phyloP scores from a whole-genome alignment of 2,797 vertebrate species.

The Sardinella longiceps region DNA sequence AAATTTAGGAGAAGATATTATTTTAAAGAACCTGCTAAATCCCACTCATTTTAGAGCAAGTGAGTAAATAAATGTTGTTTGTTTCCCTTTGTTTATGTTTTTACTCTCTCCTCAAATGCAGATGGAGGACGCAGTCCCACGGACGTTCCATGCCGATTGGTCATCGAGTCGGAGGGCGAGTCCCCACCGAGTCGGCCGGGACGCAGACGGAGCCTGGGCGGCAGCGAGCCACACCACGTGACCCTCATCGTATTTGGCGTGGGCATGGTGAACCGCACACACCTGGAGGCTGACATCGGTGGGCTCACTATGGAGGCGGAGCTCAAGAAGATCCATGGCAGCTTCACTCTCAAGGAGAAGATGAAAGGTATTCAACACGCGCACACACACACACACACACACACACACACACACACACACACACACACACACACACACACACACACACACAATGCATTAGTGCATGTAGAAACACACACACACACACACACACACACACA shows the following conservation, averaged over 20 bases:
- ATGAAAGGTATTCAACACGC: constrained; percentile 87
- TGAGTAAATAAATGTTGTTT: background rate
- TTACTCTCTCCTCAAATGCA: constrained; percentile 38
- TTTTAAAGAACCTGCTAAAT: too few species aligned
- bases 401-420: background rate
- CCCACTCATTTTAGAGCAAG: background rate
- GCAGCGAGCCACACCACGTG: constrained; percentile 90
- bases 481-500: too few species aligned
- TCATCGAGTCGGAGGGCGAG: constrained; percentile 93
- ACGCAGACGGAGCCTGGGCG: constrained; percentile 89
- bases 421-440: background rate
- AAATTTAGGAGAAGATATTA: too few species aligned
- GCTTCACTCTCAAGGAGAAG: constrained; percentile 97
- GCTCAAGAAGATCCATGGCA: constrained; percentile 97
- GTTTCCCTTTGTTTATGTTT: background rate
- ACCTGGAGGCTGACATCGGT: constrained; percentile 96
- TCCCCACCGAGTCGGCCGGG: constrained; percentile 67
- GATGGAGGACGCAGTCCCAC: constrained; percentile 83
- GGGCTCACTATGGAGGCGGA: constrained; percentile 98
- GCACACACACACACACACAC: background rate
- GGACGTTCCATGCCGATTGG: constrained; percentile 86
- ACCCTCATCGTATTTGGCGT: constrained; percentile 96
- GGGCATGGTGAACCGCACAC: constrained; percentile 97
- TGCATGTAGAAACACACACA: background rate
- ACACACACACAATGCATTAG: background rate